Evolutionary conservation across 2,797 vertebrate species (phyloP).

Genomic region (Sebastiscus albofasciatus): DNA sequence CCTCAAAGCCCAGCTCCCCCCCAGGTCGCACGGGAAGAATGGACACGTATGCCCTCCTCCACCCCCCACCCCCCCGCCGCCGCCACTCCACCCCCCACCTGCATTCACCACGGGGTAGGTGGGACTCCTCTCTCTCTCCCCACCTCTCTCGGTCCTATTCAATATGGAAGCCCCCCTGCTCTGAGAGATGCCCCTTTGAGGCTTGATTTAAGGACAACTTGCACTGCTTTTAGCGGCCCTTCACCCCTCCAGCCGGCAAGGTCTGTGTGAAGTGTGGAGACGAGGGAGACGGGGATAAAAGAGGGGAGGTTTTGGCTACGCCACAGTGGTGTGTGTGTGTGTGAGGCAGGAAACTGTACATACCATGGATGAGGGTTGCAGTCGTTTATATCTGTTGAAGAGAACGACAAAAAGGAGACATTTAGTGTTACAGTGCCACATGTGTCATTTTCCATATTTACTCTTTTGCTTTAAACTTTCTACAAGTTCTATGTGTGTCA

Average conservation of each 20-base stretch:
- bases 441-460: neutral
- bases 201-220: slow-evolving; percentile 80
- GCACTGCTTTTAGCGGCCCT: slow-evolving; percentile 55
- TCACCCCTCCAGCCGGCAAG: slow-evolving; percentile 45
- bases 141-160: slow-evolving; percentile 64
- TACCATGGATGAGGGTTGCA: slow-evolving; percentile 98
- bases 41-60: slow-evolving; percentile 40
- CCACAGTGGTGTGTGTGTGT: slow-evolving; percentile 14
- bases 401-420: neutral
- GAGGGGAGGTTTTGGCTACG: neutral
- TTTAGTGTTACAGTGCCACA: neutral
- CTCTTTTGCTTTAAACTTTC: neutral
- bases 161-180: slow-evolving; percentile 22
- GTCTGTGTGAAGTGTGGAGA: slow-evolving; percentile 52
- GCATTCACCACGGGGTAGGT: slow-evolving; percentile 68
- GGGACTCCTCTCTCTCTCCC: slow-evolving; percentile 43
- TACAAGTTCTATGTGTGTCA: neutral
- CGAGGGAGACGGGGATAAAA: neutral
- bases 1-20: slow-evolving; percentile 65
- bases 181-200: slow-evolving; percentile 73
- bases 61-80: neutral
- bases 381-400: slow-evolving; percentile 91
- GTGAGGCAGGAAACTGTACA: slow-evolving; percentile 63
- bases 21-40: slow-evolving; percentile 79
- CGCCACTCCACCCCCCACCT: slow-evolving; percentile 52